Evolutionary conservation across 2,888 invertebrate genomes (phyloP).

Genomic region (Euzetes globulus): DNA sequence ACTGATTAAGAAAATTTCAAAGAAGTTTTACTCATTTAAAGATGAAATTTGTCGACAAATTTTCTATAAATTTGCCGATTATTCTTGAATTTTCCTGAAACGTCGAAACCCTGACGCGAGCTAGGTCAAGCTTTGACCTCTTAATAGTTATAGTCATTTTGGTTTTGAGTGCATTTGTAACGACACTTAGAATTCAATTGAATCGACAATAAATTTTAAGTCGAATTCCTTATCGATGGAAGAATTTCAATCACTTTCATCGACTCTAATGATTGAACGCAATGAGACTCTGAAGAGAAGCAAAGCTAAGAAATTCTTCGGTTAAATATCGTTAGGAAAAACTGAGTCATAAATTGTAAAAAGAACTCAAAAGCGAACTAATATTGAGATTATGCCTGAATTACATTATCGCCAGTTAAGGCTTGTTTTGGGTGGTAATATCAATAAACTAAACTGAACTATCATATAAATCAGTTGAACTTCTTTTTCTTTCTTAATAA

Average conservation of each 20-base stretch:
- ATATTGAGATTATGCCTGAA: conserved; percentile 26
- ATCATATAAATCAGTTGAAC: conserved; percentile 22
- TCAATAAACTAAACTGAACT: conserved; percentile 25
- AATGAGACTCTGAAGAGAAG: background rate
- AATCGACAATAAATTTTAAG: conserved; percentile 13
- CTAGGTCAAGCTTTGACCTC: background rate
- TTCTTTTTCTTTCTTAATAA: conserved; percentile 4
- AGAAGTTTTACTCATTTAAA: too few species aligned
- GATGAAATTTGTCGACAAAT: too few species aligned
- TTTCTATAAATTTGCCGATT: background rate
- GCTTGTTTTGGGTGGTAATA: conserved; percentile 30
- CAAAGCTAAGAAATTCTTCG: background rate
- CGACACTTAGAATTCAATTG: conserved; percentile 9
- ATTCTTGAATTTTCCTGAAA: too few species aligned
- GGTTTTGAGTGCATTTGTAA: background rate
- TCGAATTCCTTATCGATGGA: background rate
- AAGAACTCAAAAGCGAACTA: conserved; percentile 11
- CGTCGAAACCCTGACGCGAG: background rate
- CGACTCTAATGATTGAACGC: background rate
- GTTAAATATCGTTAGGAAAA: background rate
- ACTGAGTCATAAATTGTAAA: conserved; percentile 25
- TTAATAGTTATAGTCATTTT: conserved; percentile 21
- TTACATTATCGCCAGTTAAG: conserved; percentile 30
- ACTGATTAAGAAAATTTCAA: too few species aligned
- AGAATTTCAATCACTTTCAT: background rate